A percentile compares a stretch with the other conserved stretches of the same genome.
These are phyloP conservation scores for Cavia porcellus DNA, from an alignment of 2,113 vertebrate genomes.

Conservation along the genomic window DNA sequence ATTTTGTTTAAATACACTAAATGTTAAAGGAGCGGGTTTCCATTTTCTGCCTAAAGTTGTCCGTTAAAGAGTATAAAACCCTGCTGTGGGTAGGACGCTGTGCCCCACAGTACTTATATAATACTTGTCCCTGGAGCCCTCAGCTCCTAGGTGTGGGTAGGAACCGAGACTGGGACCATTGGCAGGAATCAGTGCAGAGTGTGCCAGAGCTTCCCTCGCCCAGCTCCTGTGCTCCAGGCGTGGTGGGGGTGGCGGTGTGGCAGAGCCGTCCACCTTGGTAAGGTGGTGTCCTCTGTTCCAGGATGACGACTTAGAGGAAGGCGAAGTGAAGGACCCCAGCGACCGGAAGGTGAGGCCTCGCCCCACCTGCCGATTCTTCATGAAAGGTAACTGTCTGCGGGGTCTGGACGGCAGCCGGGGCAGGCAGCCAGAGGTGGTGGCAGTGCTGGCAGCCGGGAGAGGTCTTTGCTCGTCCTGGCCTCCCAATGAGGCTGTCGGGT, in stretches of 20 bases:
- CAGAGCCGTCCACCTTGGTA: background rate
- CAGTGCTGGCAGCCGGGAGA: background rate
- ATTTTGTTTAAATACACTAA: background rate
- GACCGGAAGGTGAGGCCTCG: slow-evolving; percentile 97
- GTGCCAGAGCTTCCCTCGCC: accelerated
- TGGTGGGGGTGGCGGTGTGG: background rate
- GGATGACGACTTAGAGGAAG: slow-evolving; percentile 99
- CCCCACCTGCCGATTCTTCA: slow-evolving; percentile 98
- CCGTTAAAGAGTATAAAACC: background rate
- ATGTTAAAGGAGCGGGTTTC: background rate
- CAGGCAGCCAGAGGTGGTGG: background rate
- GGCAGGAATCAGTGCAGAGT: accelerated
- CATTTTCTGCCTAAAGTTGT: background rate
- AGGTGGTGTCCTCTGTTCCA: slow-evolving; percentile 84
- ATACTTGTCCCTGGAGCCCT: background rate
- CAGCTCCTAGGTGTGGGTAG: background rate
- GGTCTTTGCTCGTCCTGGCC: background rate
- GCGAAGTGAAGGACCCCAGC: slow-evolving; percentile 98
- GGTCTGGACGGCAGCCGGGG: background rate
- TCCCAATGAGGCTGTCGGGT: background rate
- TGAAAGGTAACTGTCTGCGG: slow-evolving; percentile 93
- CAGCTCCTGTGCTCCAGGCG: background rate
- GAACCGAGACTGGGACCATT: background rate
- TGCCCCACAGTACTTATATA: background rate
- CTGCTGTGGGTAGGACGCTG: accelerated